Evolutionary conservation across 2,888 invertebrate genomes (phyloP).

Genomic region (Rhorus exstirpatorius): DNA sequence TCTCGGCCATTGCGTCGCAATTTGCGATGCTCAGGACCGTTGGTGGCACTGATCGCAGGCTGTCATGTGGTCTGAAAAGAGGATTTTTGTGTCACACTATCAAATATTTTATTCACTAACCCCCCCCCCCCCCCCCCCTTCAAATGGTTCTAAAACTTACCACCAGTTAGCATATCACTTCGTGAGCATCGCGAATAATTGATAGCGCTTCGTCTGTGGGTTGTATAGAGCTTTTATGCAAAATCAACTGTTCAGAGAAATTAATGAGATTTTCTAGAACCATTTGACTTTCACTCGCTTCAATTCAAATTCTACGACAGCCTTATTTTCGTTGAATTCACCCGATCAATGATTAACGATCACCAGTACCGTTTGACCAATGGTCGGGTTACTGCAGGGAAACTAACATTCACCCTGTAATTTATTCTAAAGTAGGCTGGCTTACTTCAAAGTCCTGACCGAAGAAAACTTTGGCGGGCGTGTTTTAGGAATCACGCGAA

Average conservation of each 20-base stretch:
- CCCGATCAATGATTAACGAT: not conserved
- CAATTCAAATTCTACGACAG: no score
- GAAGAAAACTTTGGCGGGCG: not conserved
- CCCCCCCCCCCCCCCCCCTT: no score
- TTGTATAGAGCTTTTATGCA: not conserved
- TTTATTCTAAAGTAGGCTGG: not conserved
- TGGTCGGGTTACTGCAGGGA: not conserved
- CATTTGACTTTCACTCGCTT: no score
- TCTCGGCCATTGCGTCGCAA: conserved; percentile 74
- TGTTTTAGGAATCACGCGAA: not conserved
- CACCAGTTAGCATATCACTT: no score
- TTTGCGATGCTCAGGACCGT: no score
- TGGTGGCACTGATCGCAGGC: no score
- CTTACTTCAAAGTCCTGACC: not conserved
- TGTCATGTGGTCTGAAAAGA: no score
- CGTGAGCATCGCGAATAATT: no score
- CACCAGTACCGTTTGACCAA: not conserved
- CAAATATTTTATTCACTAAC: no score
- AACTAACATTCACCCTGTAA: not conserved
- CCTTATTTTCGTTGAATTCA: not conserved
- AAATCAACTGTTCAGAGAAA: not conserved
- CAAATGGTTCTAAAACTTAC: no score
- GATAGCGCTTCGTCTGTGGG: conserved; percentile 55
- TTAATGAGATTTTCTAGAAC: no score
- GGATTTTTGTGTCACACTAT: no score